These are phyloP conservation scores for Pteruthius melanotis DNA, from an alignment of 2,113 vertebrate species.

Conservation along the genomic window DNA sequence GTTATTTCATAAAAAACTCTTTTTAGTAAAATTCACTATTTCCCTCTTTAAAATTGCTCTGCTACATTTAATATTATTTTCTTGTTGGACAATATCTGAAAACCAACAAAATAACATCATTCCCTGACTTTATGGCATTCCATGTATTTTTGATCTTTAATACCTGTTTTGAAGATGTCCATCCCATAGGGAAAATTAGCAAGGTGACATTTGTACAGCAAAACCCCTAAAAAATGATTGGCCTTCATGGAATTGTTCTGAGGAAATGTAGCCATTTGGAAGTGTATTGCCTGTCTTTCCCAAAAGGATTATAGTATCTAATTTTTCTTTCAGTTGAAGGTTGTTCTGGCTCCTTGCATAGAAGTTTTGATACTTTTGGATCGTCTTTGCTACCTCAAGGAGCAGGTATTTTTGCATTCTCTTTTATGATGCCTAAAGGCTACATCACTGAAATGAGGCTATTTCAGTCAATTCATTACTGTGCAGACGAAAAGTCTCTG, in stretches of 20 bases:
- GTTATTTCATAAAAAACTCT: slow-evolving; percentile 60
- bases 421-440: slow-evolving; percentile 44
- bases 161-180: slow-evolving; percentile 43
- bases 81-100: slow-evolving; percentile 42
- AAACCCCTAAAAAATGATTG: neutral
- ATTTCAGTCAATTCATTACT: slow-evolving; percentile 28
- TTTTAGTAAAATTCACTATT: slow-evolving; percentile 69
- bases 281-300: neutral
- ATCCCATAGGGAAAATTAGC: neutral
- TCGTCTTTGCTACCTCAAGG: slow-evolving; percentile 93
- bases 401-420: slow-evolving; percentile 83
- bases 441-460: slow-evolving; percentile 22
- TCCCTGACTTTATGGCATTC: slow-evolving; percentile 17
- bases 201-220: neutral
- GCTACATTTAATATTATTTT: slow-evolving; percentile 48
- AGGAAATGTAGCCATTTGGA: neutral
- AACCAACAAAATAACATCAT: slow-evolving; percentile 19
- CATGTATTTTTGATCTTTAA: slow-evolving; percentile 49
- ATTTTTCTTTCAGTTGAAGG: slow-evolving; percentile 85
- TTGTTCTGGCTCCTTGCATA: slow-evolving; percentile 91
- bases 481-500: slow-evolving; percentile 6
- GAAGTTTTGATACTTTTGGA: slow-evolving; percentile 94
- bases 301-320: neutral
- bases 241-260: slow-evolving; percentile 30
- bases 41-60: slow-evolving; percentile 60